Evolutionary conservation across 2,113 vertebrate genomes (phyloP).

Genomic region (Suncus etruscus): DNA sequence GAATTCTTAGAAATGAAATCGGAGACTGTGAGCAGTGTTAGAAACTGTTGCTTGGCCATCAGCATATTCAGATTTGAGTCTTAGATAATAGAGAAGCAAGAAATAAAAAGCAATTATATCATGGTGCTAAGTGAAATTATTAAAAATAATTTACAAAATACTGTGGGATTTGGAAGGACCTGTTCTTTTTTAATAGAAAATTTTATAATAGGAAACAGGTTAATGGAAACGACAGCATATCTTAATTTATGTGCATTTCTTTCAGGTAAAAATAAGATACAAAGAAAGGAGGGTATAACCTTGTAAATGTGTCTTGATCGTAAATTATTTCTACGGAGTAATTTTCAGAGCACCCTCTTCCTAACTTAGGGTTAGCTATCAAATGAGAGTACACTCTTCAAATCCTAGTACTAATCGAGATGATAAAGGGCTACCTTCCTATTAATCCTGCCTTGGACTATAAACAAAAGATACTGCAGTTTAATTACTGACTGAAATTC

Average conservation of each 20-base stretch:
- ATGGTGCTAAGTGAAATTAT: conserved; percentile 67
- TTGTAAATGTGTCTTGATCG: conserved; percentile 84
- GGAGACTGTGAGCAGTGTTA: conserved; percentile 20
- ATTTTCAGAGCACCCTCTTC: conserved; percentile 80
- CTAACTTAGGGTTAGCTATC: conserved; percentile 79
- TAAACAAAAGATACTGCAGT: conserved; percentile 87
- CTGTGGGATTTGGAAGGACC: conserved; percentile 43
- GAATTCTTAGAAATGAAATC: conserved; percentile 64
- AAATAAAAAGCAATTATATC: conserved; percentile 60
- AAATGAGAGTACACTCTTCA: conserved; percentile 85
- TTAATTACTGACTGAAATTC: conserved; percentile 90
- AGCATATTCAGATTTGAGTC: conserved; percentile 59
- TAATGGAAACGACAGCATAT: conserved; percentile 73
- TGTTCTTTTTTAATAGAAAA: conserved; percentile 68
- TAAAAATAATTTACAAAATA: conserved; percentile 64
- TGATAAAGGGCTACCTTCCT: conserved; percentile 89
- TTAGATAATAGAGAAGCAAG: conserved; percentile 66
- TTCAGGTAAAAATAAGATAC: conserved; percentile 84
- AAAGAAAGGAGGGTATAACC: conserved; percentile 75
- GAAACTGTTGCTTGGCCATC: conserved; percentile 56
- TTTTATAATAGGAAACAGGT: conserved; percentile 65
- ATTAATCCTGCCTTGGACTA: conserved; percentile 89
- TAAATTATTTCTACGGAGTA: conserved; percentile 86
- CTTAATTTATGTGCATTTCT: conserved; percentile 80
- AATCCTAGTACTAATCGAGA: conserved; percentile 86